Evolutionary conservation across 2,113 vertebrate species (phyloP).

Genomic region (Catharus bicknelli): DNA sequence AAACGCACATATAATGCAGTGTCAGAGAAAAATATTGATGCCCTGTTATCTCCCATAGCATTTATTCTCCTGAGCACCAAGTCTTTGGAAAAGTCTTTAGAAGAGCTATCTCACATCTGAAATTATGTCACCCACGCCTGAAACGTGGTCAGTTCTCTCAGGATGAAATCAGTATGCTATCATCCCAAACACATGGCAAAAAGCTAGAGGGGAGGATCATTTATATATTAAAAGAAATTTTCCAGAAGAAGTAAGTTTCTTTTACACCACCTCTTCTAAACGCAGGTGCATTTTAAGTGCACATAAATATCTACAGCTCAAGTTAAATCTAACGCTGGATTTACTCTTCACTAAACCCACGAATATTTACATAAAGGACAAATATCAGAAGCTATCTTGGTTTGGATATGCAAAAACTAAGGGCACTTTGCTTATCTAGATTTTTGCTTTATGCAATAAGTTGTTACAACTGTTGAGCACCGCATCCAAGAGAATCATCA

Average conservation of each 20-base stretch:
- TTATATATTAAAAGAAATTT: not conserved
- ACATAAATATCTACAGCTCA: not conserved
- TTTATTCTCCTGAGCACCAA: not conserved
- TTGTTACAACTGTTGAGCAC: not conserved
- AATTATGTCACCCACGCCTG: not conserved
- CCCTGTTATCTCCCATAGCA: not conserved
- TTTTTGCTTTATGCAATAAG: not conserved
- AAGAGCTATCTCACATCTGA: not conserved
- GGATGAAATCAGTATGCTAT: not conserved
- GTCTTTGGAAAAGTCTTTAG: not conserved
- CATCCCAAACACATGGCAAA: not conserved
- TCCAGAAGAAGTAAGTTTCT: not conserved
- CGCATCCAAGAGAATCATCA: not conserved
- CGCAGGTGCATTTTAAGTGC: not conserved
- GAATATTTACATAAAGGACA: not conserved
- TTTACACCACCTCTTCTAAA: not conserved
- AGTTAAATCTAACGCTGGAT: not conserved
- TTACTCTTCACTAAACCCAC: not conserved
- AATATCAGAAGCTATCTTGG: not conserved
- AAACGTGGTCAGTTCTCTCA: not conserved
- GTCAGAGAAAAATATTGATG: not conserved
- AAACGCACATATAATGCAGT: not conserved
- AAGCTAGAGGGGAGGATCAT: not conserved
- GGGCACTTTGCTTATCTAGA: not conserved
- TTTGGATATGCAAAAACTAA: not conserved